phyloP scores from a whole-genome alignment of 2,888 invertebrate genomes.

The Philopedon plagiatum region DNA sequence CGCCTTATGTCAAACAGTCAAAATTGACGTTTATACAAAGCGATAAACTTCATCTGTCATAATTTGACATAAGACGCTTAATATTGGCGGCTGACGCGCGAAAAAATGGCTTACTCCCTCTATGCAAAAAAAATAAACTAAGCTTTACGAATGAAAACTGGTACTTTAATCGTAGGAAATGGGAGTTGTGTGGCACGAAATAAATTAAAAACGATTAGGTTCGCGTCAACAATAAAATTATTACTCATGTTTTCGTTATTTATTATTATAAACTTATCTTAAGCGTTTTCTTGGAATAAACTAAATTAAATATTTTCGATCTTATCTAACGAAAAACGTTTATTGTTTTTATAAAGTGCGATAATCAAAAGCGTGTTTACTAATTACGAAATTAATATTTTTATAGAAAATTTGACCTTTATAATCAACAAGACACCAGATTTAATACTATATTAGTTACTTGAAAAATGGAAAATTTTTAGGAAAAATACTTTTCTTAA shows the following conservation, averaged over 20 bases:
- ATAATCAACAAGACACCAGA: not conserved
- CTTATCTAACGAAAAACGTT: not conserved
- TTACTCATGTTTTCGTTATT: not conserved
- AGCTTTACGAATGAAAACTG: not conserved
- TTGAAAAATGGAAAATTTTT: too few relatives aligned
- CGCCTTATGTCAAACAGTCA: too few relatives aligned
- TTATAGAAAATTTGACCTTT: not conserved
- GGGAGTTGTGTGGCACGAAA: not conserved
- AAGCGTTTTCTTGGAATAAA: not conserved
- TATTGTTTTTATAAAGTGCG: not conserved
- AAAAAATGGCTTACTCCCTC: too few relatives aligned
- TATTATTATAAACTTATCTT: constrained; percentile 2
- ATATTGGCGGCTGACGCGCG: not conserved
- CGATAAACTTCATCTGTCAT: too few relatives aligned
- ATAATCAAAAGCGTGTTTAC: not conserved
- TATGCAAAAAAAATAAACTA: not conserved
- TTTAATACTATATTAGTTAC: not conserved
- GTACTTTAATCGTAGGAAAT: not conserved
- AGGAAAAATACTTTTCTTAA: too few relatives aligned
- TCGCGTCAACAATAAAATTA: not conserved
- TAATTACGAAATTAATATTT: not conserved
- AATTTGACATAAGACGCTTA: too few relatives aligned
- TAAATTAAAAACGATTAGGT: not conserved
- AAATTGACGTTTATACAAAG: too few relatives aligned
- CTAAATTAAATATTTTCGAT: not conserved